These are phyloP conservation scores for Gymnocypris eckloni DNA, from an alignment of 2,797 vertebrate species.

Conservation along the genomic window DNA sequence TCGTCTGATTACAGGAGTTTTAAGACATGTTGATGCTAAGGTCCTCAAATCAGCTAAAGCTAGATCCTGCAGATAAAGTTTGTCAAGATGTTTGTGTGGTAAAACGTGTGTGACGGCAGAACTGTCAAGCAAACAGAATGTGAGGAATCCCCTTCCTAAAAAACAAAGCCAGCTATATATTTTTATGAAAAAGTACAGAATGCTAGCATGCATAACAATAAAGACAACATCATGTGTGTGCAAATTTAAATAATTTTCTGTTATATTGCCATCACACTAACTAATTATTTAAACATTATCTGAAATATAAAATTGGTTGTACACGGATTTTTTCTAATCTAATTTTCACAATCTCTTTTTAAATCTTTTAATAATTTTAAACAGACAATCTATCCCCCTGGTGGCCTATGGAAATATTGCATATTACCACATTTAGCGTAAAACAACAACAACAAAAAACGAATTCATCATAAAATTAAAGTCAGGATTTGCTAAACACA, in stretches of 20 bases:
- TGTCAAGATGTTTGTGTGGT: too few relatives aligned
- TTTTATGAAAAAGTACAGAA: background rate
- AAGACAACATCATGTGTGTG: background rate
- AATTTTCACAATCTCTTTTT: background rate
- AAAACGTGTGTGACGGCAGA: background rate
- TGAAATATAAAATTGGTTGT: background rate
- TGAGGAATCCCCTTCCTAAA: background rate
- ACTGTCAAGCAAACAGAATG: background rate
- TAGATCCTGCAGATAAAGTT: background rate
- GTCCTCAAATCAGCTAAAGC: background rate
- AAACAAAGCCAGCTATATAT: background rate
- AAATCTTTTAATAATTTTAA: background rate
- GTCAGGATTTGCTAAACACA: too few relatives aligned
- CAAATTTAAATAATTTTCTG: background rate
- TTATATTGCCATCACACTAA: background rate
- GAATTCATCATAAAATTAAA: too few relatives aligned
- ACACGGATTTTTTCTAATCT: background rate
- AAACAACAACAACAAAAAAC: background rate
- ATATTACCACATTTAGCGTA: too few relatives aligned
- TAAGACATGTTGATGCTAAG: background rate
- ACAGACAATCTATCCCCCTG: background rate
- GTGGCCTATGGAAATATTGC: background rate
- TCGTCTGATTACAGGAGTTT: background rate
- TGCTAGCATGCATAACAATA: too few relatives aligned
- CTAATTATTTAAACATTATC: background rate